A percentile compares a stretch with the other conserved stretches of the same genome.
These are phyloP conservation scores for Drosophila rufa DNA, from an alignment of 1,140 invertebrate genomes.

Conservation along the genomic window DNA sequence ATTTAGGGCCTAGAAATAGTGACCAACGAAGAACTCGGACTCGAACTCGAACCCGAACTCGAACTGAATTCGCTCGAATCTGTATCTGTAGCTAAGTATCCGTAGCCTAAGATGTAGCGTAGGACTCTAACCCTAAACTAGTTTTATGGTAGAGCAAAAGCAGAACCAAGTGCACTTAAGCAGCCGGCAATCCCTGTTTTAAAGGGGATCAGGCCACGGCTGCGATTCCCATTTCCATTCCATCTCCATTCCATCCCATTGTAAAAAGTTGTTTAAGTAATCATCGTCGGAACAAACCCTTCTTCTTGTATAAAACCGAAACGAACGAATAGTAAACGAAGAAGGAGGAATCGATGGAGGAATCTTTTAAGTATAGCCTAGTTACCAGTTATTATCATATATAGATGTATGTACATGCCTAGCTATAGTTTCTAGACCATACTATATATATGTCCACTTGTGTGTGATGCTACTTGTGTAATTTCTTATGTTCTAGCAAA, in stretches of 20 bases:
- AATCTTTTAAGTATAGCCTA: slow-evolving; percentile 23
- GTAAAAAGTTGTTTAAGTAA: slow-evolving; percentile 78
- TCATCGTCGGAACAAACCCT: slow-evolving; percentile 45
- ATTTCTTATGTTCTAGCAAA: slow-evolving; percentile 59
- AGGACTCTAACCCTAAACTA: slow-evolving; percentile 52
- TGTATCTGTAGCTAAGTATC: slow-evolving; percentile 34
- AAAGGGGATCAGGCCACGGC: slow-evolving; percentile 26
- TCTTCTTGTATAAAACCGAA: slow-evolving; percentile 51
- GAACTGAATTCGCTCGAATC: slow-evolving; percentile 21
- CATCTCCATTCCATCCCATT: slow-evolving; percentile 34
- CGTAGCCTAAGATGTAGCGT: slow-evolving; percentile 27
- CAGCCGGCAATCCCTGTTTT: slow-evolving; percentile 32
- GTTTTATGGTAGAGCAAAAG: slow-evolving; percentile 31
- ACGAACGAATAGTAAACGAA: slow-evolving; percentile 22
- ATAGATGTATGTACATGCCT: slow-evolving; percentile 11
- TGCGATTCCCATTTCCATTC: slow-evolving; percentile 46
- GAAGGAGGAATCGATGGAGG: neutral
- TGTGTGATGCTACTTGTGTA: slow-evolving; percentile 75
- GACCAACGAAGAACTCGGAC: slow-evolving; percentile 2
- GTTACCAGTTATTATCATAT: slow-evolving; percentile 23
- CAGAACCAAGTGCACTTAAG: slow-evolving; percentile 47
- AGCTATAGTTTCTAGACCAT: slow-evolving; percentile 11
- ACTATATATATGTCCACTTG: slow-evolving; percentile 49
- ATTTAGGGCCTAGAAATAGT: slow-evolving; percentile 59
- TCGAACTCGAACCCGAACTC: slow-evolving; percentile 17